phyloP scores from a whole-genome alignment of 2,888 invertebrate species.

The Caenorhabditis angaria region DNA sequence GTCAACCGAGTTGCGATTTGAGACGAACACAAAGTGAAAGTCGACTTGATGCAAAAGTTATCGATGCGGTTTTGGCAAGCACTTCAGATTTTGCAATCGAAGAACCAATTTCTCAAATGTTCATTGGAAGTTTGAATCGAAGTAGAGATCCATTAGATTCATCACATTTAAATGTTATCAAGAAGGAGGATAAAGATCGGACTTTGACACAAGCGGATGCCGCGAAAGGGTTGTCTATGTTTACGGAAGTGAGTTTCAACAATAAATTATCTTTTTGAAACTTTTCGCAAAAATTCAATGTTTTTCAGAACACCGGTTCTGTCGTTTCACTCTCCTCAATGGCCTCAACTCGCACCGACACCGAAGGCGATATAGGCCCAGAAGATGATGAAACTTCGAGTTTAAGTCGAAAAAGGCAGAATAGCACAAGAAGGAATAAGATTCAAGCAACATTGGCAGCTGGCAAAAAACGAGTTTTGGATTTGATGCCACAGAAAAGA shows the following conservation, averaged over 20 bases:
- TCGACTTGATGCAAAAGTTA: constrained; percentile 36
- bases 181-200: constrained; percentile 39
- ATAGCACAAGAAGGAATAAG: constrained; percentile 34
- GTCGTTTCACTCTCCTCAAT: constrained; percentile 44
- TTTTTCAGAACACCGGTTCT: constrained; percentile 39
- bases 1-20: constrained; percentile 57
- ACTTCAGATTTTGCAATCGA: constrained; percentile 14
- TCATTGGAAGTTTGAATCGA: constrained; percentile 34
- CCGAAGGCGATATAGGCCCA: constrained; percentile 26
- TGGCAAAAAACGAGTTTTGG: constrained; percentile 50
- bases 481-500: constrained; percentile 47
- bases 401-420: constrained; percentile 30
- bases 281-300: neutral
- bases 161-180: constrained; percentile 18
- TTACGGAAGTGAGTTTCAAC: neutral
- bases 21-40: constrained; percentile 48
- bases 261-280: constrained; percentile 3
- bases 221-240: constrained; percentile 26
- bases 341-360: constrained; percentile 43
- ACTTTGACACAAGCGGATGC: constrained; percentile 44
- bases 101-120: constrained; percentile 26
- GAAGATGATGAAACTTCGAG: constrained; percentile 23
- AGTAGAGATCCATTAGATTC: constrained; percentile 14
- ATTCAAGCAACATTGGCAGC: constrained; percentile 51
- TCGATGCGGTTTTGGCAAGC: constrained; percentile 32